Base-by-base conservation (phyloP, 1,140 invertebrate genomes). In the Grapholita molesta region DNA sequence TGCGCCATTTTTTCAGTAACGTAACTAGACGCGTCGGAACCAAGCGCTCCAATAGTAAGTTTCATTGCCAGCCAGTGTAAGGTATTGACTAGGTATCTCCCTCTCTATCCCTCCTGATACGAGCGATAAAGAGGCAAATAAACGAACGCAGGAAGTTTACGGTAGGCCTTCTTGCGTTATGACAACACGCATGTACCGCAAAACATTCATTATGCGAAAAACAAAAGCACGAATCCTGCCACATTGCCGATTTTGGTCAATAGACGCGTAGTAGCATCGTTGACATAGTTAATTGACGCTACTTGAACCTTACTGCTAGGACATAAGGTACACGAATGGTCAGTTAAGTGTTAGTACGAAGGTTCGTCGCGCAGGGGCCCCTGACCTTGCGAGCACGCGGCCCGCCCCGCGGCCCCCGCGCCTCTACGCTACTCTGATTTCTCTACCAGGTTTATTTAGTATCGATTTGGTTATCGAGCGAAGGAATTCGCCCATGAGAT, bases 351-450 rank as follows among this genome's bases (percentile, higher is more conserved):
- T 28, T 9, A 53, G 64, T 24, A 28, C 53, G 66, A 61, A 57
- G 67, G 52, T 33, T 68, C 23, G 32, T 32, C 65, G 74, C 68
- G 69, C 71, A 66, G 67, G 79, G 81, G 83, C 83, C 81, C 83
- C 81, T 85, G 83, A 85, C 81, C 81, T 83, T 83, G 83, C 48
- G 25, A 32, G 69, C 71, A 64, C 70, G 35, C 69, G 25, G 25
- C 69, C 68, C 68, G 42, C 75, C 64, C 68, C 70, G 25, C 79
- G 67, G 68, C 64, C 48, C 65, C 55, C 57, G 61, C 64, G 70
- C 18, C 65, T 65, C 70, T 71, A 73, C 64, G 76, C 76, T 71
- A 76, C 76, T 78, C 74, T 74, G 77, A 78, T 78, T 76, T 76
- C 72, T 64, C 72, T 64, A 74, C 77, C 74, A 76, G 66, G 71